Evolutionary conservation across 2,888 invertebrate species (phyloP).

Genomic region (Syrista parreyssii): DNA sequence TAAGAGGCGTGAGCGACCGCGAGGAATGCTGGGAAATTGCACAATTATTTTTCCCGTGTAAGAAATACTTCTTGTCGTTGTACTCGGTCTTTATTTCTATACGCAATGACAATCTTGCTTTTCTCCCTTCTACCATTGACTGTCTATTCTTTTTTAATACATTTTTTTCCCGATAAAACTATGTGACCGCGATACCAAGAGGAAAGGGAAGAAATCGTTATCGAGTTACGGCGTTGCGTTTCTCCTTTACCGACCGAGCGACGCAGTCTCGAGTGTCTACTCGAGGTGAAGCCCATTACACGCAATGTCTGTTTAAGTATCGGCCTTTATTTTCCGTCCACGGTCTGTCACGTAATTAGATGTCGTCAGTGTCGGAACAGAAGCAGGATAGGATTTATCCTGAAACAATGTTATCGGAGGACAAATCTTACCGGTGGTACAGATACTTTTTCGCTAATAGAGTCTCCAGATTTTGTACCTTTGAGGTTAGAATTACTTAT

Average conservation of each 20-base stretch:
- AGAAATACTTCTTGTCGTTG: neutral
- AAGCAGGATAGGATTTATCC: neutral
- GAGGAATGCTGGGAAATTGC: neutral
- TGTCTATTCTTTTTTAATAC: neutral
- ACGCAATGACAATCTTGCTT: neutral
- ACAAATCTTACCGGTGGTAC: neutral
- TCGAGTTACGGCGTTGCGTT: neutral
- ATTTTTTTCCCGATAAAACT: neutral
- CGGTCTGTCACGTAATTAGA: neutral
- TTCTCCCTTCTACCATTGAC: neutral
- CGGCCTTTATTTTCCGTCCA: neutral
- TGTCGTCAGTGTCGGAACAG: neutral
- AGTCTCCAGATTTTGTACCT: neutral
- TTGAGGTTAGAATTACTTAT: neutral
- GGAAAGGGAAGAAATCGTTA: neutral
- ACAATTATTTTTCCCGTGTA: neutral
- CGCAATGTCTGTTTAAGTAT: neutral
- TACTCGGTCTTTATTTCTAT: neutral
- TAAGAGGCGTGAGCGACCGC: neutral
- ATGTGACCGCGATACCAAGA: neutral
- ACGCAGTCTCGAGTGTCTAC: neutral
- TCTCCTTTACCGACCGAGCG: neutral
- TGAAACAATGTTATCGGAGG: neutral
- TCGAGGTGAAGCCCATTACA: neutral
- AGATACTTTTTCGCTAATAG: neutral